phyloP scores from a whole-genome alignment of 92 coral and sea anemone species.

The Desmophyllum pertusum region DNA sequence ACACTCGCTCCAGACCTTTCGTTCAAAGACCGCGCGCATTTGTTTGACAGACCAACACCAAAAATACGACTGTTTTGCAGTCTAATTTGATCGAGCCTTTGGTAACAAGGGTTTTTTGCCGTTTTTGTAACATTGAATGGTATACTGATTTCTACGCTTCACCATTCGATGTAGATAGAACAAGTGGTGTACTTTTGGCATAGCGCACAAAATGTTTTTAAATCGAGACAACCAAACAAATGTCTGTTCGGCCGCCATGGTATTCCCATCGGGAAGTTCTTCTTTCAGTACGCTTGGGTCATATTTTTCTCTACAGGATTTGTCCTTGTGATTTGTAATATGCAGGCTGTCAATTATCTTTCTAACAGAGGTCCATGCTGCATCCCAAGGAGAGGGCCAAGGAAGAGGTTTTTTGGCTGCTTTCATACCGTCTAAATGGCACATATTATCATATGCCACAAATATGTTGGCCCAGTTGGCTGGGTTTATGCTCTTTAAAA shows the following conservation, averaged over 20 bases:
- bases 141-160: constrained; percentile 47
- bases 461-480: constrained; percentile 26
- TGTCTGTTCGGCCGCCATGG: constrained; percentile 59
- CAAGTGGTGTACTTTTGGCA: constrained; percentile 64
- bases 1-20: too few species aligned
- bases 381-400: constrained; percentile 29
- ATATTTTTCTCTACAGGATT: constrained; percentile 23
- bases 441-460: constrained; percentile 33
- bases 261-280: constrained; percentile 34
- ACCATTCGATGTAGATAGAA: constrained; percentile 66
- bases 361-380: too few species aligned
- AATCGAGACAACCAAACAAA: constrained; percentile 55
- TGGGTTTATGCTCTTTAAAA: constrained; percentile 18
- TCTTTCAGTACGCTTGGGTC: constrained; percentile 25
- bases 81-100: too few species aligned
- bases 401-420: constrained; percentile 28
- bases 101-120: constrained; percentile 53
- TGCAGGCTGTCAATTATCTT: too few species aligned
- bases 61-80: too few species aligned
- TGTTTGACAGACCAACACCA: too few species aligned
- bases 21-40: too few species aligned
- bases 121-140: constrained; percentile 47
- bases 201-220: constrained; percentile 63
- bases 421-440: constrained; percentile 39
- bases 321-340: too few species aligned